Conservation (phyloP, 2,113 vertebrate genomes). For the Forbesichthys papilliferus region DNA sequence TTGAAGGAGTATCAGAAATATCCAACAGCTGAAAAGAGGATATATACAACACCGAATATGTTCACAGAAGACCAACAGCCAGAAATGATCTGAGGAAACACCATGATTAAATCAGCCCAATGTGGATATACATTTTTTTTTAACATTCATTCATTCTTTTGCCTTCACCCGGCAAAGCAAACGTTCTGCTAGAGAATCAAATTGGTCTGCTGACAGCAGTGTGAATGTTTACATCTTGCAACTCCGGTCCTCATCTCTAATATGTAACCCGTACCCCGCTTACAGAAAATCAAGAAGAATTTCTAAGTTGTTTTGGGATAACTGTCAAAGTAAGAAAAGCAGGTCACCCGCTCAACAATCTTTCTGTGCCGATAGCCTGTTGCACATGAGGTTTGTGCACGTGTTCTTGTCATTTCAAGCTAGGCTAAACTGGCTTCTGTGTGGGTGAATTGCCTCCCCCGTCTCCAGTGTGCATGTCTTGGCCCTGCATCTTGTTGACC, state of each 20-base stretch:
- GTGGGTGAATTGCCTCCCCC: conserved; percentile 50
- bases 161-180: conserved; percentile 30
- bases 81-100: conserved; percentile 8
- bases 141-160: conserved; percentile 27
- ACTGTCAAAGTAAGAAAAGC: conserved; percentile 71
- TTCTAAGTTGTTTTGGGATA: conserved; percentile 73
- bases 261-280: conserved; percentile 65
- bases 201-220: conserved; percentile 54
- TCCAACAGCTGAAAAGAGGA: conserved; percentile 7
- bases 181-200: conserved; percentile 52
- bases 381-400: not conserved
- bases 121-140: not conserved
- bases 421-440: conserved; percentile 57
- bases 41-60: conserved; percentile 19
- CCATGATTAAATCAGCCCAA: conserved; percentile 3
- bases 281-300: conserved; percentile 71
- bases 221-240: conserved; percentile 71
- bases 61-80: conserved; percentile 21
- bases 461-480: conserved; percentile 44
- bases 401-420: conserved; percentile 34
- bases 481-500: conserved; percentile 78
- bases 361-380: conserved; percentile 33
- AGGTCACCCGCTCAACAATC: conserved; percentile 64
- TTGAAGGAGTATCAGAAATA: not conserved
- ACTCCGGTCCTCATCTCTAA: conserved; percentile 63